phyloP scores from a whole-genome alignment of 2,113 vertebrate species.

The Melanotaenia duboulayi region DNA sequence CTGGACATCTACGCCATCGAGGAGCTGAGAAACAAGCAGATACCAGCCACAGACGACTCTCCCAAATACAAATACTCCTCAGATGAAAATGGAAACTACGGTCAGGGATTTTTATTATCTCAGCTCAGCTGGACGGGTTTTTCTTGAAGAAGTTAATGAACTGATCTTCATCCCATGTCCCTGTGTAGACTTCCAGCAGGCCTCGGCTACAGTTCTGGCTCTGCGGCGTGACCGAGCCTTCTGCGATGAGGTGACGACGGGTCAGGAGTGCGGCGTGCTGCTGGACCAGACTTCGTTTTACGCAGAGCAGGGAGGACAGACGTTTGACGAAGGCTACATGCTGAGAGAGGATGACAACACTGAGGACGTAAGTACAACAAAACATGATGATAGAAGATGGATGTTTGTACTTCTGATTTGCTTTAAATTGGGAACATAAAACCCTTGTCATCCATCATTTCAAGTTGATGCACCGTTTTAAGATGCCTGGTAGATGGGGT shows the following conservation, averaged over 20 bases:
- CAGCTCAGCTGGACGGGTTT: background rate
- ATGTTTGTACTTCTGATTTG: background rate
- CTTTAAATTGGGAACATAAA: constrained; percentile 4
- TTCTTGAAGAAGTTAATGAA: background rate
- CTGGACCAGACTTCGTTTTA: constrained; percentile 96
- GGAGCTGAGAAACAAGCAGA: constrained; percentile 87
- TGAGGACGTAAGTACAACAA: constrained; percentile 86
- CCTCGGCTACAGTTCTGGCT: constrained; percentile 87
- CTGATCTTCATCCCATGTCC: background rate
- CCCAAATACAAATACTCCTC: constrained; percentile 90
- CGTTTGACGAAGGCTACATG: constrained; percentile 94
- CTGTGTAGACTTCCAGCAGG: constrained; percentile 83
- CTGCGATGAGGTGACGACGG: constrained; percentile 89
- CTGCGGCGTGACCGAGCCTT: constrained; percentile 92
- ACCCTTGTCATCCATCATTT: background rate
- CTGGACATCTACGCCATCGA: constrained; percentile 98
- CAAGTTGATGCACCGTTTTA: background rate
- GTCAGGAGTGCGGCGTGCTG: constrained; percentile 94
- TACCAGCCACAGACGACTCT: constrained; percentile 88
- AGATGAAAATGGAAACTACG: constrained; percentile 83
- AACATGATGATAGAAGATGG: constrained; percentile 7
- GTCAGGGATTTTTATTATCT: constrained; percentile 37
- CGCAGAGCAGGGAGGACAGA: constrained; percentile 97
- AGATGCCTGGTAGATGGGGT: background rate
- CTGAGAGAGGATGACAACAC: constrained; percentile 87